Conservation (phyloP, 2,888 invertebrate species). For the Hedychridium roseum region DNA sequence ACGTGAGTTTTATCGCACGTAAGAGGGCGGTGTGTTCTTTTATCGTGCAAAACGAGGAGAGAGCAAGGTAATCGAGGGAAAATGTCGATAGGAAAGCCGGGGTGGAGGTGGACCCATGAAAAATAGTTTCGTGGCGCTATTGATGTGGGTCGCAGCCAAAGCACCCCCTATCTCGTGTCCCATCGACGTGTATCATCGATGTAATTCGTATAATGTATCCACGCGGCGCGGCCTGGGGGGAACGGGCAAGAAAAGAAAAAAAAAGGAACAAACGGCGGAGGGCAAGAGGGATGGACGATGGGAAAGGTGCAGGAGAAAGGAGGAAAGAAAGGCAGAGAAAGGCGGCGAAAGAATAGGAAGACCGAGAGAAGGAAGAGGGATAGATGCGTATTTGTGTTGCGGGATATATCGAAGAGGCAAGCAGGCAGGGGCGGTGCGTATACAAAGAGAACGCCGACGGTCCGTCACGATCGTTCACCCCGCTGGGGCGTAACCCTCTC, state of each 20-base stretch:
- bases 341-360: conserved; percentile 2
- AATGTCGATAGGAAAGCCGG: conserved; percentile 17
- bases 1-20: too few relatives aligned
- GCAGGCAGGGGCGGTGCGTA: conserved; percentile 38
- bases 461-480: conserved; percentile 48
- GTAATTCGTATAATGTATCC: conserved; percentile 49
- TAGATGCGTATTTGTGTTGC: conserved; percentile 31
- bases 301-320: neutral
- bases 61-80: conserved; percentile 11
- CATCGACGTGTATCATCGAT: conserved; percentile 46
- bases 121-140: conserved; percentile 38
- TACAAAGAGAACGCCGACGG: conserved; percentile 45
- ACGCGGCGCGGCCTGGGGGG: conserved; percentile 24
- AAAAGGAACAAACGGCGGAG: too few relatives aligned
- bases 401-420: conserved; percentile 34
- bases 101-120: conserved; percentile 25
- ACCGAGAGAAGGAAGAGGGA: neutral
- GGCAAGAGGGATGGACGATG: conserved; percentile 6
- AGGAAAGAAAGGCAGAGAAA: conserved; percentile 9
- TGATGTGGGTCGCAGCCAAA: conserved; percentile 28
- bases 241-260: conserved; percentile 21
- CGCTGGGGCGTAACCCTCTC: conserved; percentile 40
- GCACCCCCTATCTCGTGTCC: conserved; percentile 40
- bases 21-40: conserved; percentile 11
- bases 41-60: conserved; percentile 6